Base-by-base conservation (phyloP, 2,113 vertebrate genomes). In the Camelus dromedarius region DNA sequence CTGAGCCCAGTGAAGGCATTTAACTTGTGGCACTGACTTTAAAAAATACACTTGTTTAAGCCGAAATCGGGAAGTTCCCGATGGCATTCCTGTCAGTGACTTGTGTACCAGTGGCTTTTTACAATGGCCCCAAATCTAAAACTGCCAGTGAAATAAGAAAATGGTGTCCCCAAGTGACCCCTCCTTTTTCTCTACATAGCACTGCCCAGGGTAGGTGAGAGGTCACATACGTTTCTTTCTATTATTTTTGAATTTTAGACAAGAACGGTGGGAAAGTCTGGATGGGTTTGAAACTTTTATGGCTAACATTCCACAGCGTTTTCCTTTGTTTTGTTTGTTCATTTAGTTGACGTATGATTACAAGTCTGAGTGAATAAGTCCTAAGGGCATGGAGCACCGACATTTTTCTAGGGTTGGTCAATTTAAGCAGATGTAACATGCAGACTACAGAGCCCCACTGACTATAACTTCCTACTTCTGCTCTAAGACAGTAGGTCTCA, bases 11-110 rank as follows among this genome's bases (percentile, higher is more conserved):
- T 62, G 46, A 77, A 89, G 66, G 7, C 38, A 32, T 73, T 92
- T 79, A 84, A 67, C 5, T 38, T 60, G 62, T 58, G n/a, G 30
- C 54, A 14, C n/a, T 75, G 30, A 95, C 24, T 86, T 96, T 35
- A 85, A 84, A 79, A 30, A 62, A 64, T 64, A 14, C 32, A 80
- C 14, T 87, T 97, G n/a, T 84, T 70, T 93, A 76, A 69, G 22
- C 66, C 50, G 5, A 35, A 89, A n/a, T 64, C 67, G 64, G 35
- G 15, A 92, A 54, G 24, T 85, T 35, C 12, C 26, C 20, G 76
- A 1, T n/a, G 58, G 12, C 19, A 22, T 52, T 85, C 22, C 22
- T 94, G 20, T 66, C 28, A 35, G 26, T 86, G n/a, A 26, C 18
- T 42, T 91, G 58, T 89, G 42, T 35, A 28, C 30, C 80, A 35